Conservation (phyloP, 1,140 invertebrate species). For the Ooceraea biroi region DNA sequence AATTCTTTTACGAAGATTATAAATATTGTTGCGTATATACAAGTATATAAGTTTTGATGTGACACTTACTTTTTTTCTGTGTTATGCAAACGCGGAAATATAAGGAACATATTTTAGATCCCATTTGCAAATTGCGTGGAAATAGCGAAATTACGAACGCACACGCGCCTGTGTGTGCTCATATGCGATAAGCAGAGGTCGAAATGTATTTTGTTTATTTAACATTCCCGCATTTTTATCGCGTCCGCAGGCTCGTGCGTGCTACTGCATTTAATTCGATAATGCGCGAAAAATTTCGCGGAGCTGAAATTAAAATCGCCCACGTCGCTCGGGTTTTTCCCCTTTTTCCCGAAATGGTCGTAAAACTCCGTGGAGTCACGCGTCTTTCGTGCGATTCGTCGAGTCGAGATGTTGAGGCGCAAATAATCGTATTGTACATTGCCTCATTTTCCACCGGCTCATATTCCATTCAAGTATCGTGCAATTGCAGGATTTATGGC, state of each 20-base stretch:
- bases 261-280: conserved; percentile 9
- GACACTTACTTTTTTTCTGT: too few species aligned
- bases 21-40: too few species aligned
- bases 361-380: conserved; percentile 1
- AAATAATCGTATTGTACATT: conserved; percentile 36
- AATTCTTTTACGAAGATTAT: too few species aligned
- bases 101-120: too few species aligned
- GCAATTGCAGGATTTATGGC: conserved; percentile 24
- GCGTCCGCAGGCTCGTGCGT: neutral
- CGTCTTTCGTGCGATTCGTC: neutral
- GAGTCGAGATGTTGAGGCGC: conserved; percentile 12
- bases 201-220: conserved; percentile 21
- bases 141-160: too few species aligned
- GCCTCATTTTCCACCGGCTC: neutral
- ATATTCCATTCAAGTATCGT: neutral
- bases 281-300: conserved; percentile 33
- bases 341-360: neutral
- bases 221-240: conserved; percentile 21
- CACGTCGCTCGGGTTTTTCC: neutral
- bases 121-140: too few species aligned
- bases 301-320: neutral
- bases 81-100: too few species aligned
- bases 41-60: too few species aligned
- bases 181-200: neutral
- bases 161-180: too few species aligned